phyloP scores from a whole-genome alignment of 2,797 vertebrate species.

The Hippocampus kuda region DNA sequence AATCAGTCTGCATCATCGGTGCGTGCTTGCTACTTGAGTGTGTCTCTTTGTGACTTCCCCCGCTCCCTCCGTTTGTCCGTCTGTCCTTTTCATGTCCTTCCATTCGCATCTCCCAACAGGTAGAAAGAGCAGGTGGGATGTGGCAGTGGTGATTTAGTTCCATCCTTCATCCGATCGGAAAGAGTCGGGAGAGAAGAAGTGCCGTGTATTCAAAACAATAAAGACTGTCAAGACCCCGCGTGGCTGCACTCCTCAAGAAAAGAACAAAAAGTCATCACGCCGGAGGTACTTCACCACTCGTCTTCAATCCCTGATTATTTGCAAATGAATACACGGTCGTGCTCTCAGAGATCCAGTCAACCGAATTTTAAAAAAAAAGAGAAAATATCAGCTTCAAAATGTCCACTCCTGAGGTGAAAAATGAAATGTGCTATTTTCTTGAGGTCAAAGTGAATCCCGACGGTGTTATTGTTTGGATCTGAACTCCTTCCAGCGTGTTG shows the following conservation, averaged over 20 bases:
- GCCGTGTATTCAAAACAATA: too few species aligned
- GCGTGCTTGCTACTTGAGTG: slow-evolving; percentile 49
- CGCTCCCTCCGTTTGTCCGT: neutral
- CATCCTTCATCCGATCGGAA: neutral
- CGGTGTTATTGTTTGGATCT: too few species aligned
- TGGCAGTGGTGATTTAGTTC: neutral
- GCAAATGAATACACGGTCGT: neutral
- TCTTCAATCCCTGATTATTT: neutral
- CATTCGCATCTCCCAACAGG: slow-evolving; percentile 18
- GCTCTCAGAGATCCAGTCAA: neutral
- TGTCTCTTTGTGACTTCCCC: slow-evolving; percentile 28
- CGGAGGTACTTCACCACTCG: neutral
- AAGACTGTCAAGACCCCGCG: neutral
- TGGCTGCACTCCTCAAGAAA: neutral
- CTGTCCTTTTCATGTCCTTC: slow-evolving; percentile 5
- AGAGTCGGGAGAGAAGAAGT: neutral
- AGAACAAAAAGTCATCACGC: neutral
- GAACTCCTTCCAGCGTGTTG: too few species aligned
- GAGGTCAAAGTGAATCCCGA: neutral
- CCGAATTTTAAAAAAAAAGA: neutral
- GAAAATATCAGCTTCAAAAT: neutral
- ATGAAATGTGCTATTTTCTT: neutral
- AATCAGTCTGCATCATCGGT: slow-evolving; percentile 49
- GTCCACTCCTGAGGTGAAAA: neutral
- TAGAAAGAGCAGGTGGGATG: slow-evolving; percentile 9